Percentiles rank a stretch among this genome's conserved stretches.
Evolutionary conservation across 2,888 invertebrate species (phyloP).

Genomic region (Drosophila anomelani): DNA sequence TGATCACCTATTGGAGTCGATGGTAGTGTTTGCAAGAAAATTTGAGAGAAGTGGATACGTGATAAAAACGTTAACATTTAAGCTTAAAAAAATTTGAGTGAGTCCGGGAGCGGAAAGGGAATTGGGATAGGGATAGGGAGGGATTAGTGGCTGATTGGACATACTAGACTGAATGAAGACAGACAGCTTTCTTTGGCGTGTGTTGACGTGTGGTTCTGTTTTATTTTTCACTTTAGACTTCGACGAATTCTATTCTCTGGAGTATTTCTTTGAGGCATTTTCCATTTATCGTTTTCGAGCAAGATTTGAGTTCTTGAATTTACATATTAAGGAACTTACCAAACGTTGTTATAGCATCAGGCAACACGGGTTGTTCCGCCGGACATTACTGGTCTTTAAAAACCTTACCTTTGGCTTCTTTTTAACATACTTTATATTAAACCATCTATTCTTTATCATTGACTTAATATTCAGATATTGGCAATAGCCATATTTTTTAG

Average conservation of each 20-base stretch:
- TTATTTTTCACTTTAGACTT: slow-evolving; percentile 26
- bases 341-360: slow-evolving; percentile 84
- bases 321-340: slow-evolving; percentile 83
- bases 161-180: slow-evolving; percentile 48
- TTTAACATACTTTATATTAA: slow-evolving; percentile 5
- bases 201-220: slow-evolving; percentile 84
- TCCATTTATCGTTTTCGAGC: slow-evolving; percentile 67
- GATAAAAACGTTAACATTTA: slow-evolving; percentile 71
- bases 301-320: slow-evolving; percentile 64
- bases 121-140: slow-evolving; percentile 5
- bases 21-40: slow-evolving; percentile 65
- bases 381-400: slow-evolving; percentile 73
- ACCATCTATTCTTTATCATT: slow-evolving; percentile 12
- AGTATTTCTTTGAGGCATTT: slow-evolving; percentile 46
- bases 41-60: slow-evolving; percentile 69
- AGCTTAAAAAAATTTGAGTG: slow-evolving; percentile 40
- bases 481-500: background rate
- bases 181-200: slow-evolving; percentile 75
- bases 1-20: slow-evolving; percentile 82
- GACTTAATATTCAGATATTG: slow-evolving; percentile 28
- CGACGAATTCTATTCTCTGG: slow-evolving; percentile 37
- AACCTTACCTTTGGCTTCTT: slow-evolving; percentile 82
- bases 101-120: slow-evolving; percentile 1
- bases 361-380: slow-evolving; percentile 72
- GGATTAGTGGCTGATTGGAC: slow-evolving; percentile 15